Conservation (phyloP, 2,113 vertebrate species). For the Nyctereutes procyonoides region DNA sequence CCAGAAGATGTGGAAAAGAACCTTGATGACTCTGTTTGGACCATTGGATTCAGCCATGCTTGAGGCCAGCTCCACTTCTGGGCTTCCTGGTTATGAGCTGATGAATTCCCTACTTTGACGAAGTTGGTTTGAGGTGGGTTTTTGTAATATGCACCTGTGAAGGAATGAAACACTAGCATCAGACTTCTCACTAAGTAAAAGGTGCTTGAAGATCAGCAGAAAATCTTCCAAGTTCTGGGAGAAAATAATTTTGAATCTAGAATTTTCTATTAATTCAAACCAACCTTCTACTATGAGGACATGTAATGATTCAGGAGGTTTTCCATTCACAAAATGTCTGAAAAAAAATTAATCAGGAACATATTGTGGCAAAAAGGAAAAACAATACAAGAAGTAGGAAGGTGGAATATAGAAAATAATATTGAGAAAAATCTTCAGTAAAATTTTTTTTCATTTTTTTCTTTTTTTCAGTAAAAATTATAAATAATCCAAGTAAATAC, state of each 20-base stretch:
- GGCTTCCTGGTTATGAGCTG: neutral
- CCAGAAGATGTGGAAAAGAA: neutral
- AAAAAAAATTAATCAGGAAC: conserved; percentile 8
- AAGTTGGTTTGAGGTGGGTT: neutral
- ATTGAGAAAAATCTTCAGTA: neutral
- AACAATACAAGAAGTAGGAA: neutral
- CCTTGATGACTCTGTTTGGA: neutral
- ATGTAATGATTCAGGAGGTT: neutral
- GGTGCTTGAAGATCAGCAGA: conserved; percentile 14
- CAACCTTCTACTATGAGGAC: neutral
- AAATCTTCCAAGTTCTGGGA: neutral
- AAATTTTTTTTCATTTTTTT: neutral
- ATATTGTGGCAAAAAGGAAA: neutral
- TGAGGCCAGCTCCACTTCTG: neutral
- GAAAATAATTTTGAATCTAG: conserved; percentile 40
- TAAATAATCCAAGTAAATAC: conserved; percentile 11
- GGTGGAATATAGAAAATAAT: neutral
- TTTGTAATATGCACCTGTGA: neutral
- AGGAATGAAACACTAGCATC: neutral
- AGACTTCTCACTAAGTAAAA: neutral
- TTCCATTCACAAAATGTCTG: neutral
- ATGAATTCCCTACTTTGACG: neutral
- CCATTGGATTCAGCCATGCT: neutral
- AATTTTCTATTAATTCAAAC: neutral
- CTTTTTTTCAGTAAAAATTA: neutral